Percentiles rank a stretch among this genome's conserved stretches.
These are phyloP conservation scores for zebrafish (Danio rerio) DNA, from an alignment of 2,113 vertebrate genomes.

Conservation along the genomic window GRCz12tu NC_133192.1:58438501-58439000, in stretches of 20 bases:
- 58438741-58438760: not conserved
- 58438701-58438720: constrained; percentile 83
- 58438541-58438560: constrained; percentile 79
- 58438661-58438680: constrained; percentile 77
- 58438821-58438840: too few relatives aligned
- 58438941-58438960: too few relatives aligned
- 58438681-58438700: constrained; percentile 76
- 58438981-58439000: too few relatives aligned
- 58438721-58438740: constrained; percentile 51
- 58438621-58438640: constrained; percentile 83
- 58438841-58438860: too few relatives aligned
- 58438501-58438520: constrained; percentile 80
- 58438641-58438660: constrained; percentile 73
- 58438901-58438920: too few relatives aligned
- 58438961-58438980: too few relatives aligned
- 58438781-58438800: too few relatives aligned
- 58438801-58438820: too few relatives aligned
- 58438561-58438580: constrained; percentile 77
- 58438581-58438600: constrained; percentile 79
- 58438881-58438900: too few relatives aligned
- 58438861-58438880: too few relatives aligned
- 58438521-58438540: constrained; percentile 71
- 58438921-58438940: too few relatives aligned
- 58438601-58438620: constrained; percentile 84
- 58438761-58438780: too few relatives aligned